Percentiles rank a stretch among this genome's conserved stretches.
Evolutionary conservation across 2,797 vertebrate species (phyloP).

Genomic region (Oreonectes daqikongensis): DNA sequence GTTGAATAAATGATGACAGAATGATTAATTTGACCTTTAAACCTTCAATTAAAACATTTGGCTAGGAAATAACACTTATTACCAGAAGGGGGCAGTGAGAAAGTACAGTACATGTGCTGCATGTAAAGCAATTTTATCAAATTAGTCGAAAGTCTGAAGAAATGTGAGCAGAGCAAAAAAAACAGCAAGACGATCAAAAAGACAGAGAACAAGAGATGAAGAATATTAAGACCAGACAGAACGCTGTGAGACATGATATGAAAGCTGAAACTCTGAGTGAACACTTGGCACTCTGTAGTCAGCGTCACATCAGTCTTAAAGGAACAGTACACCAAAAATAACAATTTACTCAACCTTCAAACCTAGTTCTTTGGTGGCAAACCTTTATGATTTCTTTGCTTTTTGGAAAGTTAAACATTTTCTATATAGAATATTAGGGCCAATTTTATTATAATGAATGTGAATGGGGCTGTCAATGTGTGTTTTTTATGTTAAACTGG

Average conservation of each 20-base stretch:
- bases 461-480: neutral
- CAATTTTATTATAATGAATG: neutral
- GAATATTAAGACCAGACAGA: neutral
- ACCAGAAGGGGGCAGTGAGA: constrained; percentile 22
- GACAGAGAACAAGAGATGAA: neutral
- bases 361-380: neutral
- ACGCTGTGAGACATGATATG: neutral
- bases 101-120: neutral
- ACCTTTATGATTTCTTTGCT: neutral
- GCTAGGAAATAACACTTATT: neutral
- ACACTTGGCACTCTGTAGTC: neutral
- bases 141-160: neutral
- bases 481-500: neutral
- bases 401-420: neutral
- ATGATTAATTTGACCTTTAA: no score
- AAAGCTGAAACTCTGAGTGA: neutral
- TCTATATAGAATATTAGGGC: neutral
- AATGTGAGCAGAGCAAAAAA: neutral
- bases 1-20: no score
- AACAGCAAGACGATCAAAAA: neutral
- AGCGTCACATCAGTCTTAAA: neutral
- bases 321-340: neutral
- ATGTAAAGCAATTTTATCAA: constrained; percentile 9
- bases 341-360: neutral
- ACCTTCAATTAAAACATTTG: no score